Evolutionary conservation across 2,113 vertebrate genomes (phyloP).

Genomic region (Mus spicilegus): DNA sequence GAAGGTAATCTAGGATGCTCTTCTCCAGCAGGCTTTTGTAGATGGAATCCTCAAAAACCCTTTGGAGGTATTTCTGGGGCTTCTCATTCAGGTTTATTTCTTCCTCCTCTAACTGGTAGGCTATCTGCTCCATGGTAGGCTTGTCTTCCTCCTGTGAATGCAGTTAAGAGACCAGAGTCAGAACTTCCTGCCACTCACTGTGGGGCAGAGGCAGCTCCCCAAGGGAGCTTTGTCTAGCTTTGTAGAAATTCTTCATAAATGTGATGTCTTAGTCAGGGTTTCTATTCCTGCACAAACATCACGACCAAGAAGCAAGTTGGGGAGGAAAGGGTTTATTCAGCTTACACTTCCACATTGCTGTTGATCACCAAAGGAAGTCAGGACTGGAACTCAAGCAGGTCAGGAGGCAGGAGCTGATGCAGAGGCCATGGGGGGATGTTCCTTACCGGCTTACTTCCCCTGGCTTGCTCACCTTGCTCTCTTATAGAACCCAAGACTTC

Average conservation of each 20-base stretch:
- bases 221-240: neutral
- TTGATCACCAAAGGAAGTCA: too few relatives aligned
- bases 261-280: too few relatives aligned
- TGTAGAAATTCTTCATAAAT: neutral
- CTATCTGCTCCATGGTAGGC: slow-evolving; percentile 80
- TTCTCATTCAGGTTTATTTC: slow-evolving; percentile 73
- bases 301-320: too few relatives aligned
- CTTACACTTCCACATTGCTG: too few relatives aligned
- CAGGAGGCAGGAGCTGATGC: too few relatives aligned
- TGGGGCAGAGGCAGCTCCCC: neutral
- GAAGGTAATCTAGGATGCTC: slow-evolving; percentile 88
- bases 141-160: slow-evolving; percentile 74
- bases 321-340: too few relatives aligned
- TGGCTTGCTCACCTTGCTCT: too few relatives aligned
- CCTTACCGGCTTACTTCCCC: too few relatives aligned
- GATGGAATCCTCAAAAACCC: slow-evolving; percentile 65
- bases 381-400: too few relatives aligned
- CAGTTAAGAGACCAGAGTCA: neutral
- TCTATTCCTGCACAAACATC: too few relatives aligned
- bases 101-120: slow-evolving; percentile 80
- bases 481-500: too few relatives aligned
- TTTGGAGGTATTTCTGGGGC: slow-evolving; percentile 72
- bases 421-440: too few relatives aligned
- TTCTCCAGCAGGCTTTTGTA: slow-evolving; percentile 81
- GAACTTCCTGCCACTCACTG: neutral